These are phyloP conservation scores for Nipponia nippon DNA, from an alignment of 2,113 vertebrate species.

Conservation along the genomic window DNA sequence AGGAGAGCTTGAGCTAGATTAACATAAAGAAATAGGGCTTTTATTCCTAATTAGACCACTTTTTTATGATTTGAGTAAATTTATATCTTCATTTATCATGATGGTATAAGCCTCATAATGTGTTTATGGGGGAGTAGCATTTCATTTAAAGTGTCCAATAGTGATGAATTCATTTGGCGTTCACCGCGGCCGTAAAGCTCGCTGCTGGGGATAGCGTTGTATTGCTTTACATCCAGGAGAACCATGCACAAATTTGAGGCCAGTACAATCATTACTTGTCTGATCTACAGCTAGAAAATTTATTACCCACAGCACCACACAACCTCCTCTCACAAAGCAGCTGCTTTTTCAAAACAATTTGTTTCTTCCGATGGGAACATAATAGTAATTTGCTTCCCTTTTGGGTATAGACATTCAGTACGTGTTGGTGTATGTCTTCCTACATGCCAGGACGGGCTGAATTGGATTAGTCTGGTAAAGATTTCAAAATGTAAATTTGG, in stretches of 20 bases:
- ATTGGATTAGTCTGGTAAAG: neutral
- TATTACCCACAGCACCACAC: neutral
- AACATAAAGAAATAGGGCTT: neutral
- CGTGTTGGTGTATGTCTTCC: neutral
- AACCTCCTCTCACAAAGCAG: rapidly evolving
- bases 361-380: neutral
- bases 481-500: neutral
- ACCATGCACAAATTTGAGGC: neutral
- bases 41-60: constrained; percentile 24
- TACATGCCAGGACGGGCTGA: neutral
- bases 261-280: neutral
- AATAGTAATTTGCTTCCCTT: neutral
- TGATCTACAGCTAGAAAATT: neutral
- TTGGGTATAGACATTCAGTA: neutral
- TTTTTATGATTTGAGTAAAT: constrained; percentile 19
- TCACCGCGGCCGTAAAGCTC: neutral
- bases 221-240: neutral
- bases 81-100: constrained; percentile 3
- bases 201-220: neutral
- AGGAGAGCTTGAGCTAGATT: neutral
- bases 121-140: constrained; percentile 11
- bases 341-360: neutral
- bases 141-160: constrained; percentile 29
- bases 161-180: neutral
- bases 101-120: neutral